Evolutionary conservation across 1,140 invertebrate genomes (phyloP).

Genomic region (Galleria mellonella): DNA sequence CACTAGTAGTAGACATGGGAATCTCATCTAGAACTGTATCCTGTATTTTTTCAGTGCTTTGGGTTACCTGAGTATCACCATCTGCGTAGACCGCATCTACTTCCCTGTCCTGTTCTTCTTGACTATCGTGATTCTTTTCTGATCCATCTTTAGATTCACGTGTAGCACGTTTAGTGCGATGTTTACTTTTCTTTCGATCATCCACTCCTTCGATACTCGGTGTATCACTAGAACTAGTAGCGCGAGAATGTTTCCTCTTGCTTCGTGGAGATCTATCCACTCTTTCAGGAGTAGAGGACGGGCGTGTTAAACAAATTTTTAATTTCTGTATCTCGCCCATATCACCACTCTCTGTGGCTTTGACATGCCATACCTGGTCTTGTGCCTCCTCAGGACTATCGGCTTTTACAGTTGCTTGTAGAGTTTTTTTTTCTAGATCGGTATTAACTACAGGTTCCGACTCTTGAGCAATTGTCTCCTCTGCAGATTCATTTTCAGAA

Average conservation of each 20-base stretch:
- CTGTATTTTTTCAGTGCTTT: conserved; percentile 10
- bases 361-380: conserved; percentile 64
- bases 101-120: conserved; percentile 29
- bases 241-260: conserved; percentile 56
- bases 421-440: conserved; percentile 24
- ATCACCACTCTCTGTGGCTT: conserved; percentile 47
- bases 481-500: conserved; percentile 52
- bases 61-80: conserved; percentile 17
- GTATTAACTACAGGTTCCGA: conserved; percentile 22
- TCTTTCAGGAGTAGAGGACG: conserved; percentile 59
- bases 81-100: conserved; percentile 2
- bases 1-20: conserved; percentile 49
- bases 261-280: conserved; percentile 62
- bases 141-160: conserved; percentile 39
- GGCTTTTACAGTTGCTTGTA: conserved; percentile 34
- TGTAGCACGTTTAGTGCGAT: conserved; percentile 39
- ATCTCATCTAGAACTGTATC: conserved; percentile 22
- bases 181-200: conserved; percentile 50
- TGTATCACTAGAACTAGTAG: conserved; percentile 59
- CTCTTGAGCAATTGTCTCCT: conserved; percentile 33
- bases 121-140: conserved; percentile 40
- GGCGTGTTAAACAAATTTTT: conserved; percentile 59
- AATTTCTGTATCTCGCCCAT: conserved; percentile 60
- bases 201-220: conserved; percentile 44
- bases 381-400: conserved; percentile 44